Evolutionary conservation across 1,140 invertebrate genomes (phyloP), one percentile per base, ranked within the genome.

Genomic region (Pentalonia nigronervosa): DNA sequence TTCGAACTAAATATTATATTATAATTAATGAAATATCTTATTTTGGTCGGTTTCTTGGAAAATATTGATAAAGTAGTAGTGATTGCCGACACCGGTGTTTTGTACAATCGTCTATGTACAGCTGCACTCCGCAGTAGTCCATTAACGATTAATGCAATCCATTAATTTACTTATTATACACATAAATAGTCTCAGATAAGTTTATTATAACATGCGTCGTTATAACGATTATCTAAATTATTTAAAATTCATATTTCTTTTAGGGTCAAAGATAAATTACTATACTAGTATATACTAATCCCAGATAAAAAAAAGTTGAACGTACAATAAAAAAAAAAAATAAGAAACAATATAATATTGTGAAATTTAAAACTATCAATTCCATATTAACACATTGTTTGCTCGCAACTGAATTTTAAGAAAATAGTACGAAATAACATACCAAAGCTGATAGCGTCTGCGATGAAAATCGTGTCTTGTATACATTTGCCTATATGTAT

Each of bases 101-200:
- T 48, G 47, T 87, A 47, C 23, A n/a, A 41, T 36, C 7, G 21
- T 83, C 23, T 41, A 83, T 84, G 30, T 36, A 41, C 36, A 36
- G 8, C 81, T n/a, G 30, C 30, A n/a, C 30, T n/a, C 30, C 30
- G n/a, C 6, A 0, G 14, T 53, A 7, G 45, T 84, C 34, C 83
- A 84, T 84, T 41, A 84, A 45, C 21, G 25, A 41, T 21, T 76
- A 76, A 34, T 76, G 60, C 4, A 76, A 76, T 76, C 60, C 60
- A 76, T 76, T 76, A 76, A 76, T 76, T n/a, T 76, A 76, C n/a
- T 76, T 76, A 76, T n/a, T 76, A 34, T 34, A 76, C n/a, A 76
- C n/a, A 76, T 76, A 76, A 76, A 76, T 76, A n/a, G 14, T n/a
- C 6, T 76, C 30, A n/a, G 60, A 76, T 76, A n/a, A 76, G 11